A percentile compares a stretch with the other conserved stretches of the same genome.
phyloP scores from a whole-genome alignment of 1,140 invertebrate species.

The Odontomachus brunneus region DNA sequence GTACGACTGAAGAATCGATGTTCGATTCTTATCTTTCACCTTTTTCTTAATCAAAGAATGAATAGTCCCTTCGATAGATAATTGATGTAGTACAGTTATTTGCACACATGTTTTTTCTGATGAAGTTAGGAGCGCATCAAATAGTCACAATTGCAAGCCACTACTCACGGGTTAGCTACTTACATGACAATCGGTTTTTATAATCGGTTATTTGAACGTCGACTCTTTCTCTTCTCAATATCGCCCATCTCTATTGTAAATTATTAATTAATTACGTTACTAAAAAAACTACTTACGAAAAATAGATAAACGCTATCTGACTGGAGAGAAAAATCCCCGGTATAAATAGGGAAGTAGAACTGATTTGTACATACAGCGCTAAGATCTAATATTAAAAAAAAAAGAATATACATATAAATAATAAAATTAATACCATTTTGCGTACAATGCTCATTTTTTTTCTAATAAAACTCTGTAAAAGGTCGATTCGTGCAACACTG shows the following conservation, averaged over 20 bases:
- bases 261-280: constrained; percentile 77
- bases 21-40: too few relatives aligned
- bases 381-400: constrained; percentile 80
- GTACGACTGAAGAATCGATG: too few relatives aligned
- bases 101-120: too few relatives aligned
- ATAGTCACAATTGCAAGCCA: too few relatives aligned
- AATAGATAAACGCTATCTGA: constrained; percentile 74
- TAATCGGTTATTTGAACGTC: too few relatives aligned
- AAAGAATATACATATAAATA: constrained; percentile 61
- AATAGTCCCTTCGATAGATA: too few relatives aligned
- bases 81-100: too few relatives aligned
- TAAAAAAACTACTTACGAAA: constrained; percentile 71
- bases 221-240: too few relatives aligned
- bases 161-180: too few relatives aligned
- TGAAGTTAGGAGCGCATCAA: too few relatives aligned
- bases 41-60: too few relatives aligned
- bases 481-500: background rate
- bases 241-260: constrained; percentile 47
- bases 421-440: constrained; percentile 62
- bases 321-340: constrained; percentile 67
- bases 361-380: constrained; percentile 82
- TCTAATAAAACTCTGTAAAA: background rate
- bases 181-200: too few relatives aligned
- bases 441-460: constrained; percentile 5
- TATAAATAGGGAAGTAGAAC: constrained; percentile 73